Percentiles rank a stretch among this genome's conserved stretches.
phyloP scores from a whole-genome alignment of 53 echinoderm and acorn worm genomes.

The Luidia sarsii region DNA sequence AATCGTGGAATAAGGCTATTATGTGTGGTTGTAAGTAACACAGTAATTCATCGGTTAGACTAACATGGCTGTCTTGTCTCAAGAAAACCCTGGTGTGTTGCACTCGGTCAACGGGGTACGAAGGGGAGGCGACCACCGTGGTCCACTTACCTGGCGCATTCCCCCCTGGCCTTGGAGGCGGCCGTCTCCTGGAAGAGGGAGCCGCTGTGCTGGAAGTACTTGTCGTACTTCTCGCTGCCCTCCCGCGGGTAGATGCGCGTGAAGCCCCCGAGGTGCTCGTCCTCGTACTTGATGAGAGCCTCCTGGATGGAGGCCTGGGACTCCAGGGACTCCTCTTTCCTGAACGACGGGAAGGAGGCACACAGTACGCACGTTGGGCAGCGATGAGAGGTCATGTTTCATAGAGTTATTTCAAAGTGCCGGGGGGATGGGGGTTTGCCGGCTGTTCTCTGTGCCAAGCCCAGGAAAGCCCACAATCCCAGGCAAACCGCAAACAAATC shows the following conservation, averaged over 20 bases:
- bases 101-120: too few relatives aligned
- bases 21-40: too few relatives aligned
- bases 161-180: constrained; percentile 96
- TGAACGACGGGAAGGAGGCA: background rate
- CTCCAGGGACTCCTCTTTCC: constrained; percentile 92
- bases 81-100: too few relatives aligned
- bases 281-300: constrained; percentile 83
- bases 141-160: constrained; percentile 86
- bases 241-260: constrained; percentile 86
- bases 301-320: constrained; percentile 75
- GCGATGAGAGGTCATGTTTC: background rate
- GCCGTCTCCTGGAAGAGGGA: constrained; percentile 98
- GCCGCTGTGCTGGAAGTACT: constrained; percentile 96
- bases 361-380: too few relatives aligned
- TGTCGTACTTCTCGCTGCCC: constrained; percentile 88
- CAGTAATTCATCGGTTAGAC: too few relatives aligned
- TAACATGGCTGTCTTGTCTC: too few relatives aligned
- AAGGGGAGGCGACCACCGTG: background rate
- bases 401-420: background rate
- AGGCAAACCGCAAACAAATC: too few relatives aligned
- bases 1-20: too few relatives aligned
- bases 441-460: too few relatives aligned
- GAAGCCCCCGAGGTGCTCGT: constrained; percentile 80
- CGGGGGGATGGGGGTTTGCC: too few relatives aligned
- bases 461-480: too few relatives aligned